Base-by-base conservation (phyloP, 2,113 vertebrate genomes). In the Macrotis lagotis region DNA sequence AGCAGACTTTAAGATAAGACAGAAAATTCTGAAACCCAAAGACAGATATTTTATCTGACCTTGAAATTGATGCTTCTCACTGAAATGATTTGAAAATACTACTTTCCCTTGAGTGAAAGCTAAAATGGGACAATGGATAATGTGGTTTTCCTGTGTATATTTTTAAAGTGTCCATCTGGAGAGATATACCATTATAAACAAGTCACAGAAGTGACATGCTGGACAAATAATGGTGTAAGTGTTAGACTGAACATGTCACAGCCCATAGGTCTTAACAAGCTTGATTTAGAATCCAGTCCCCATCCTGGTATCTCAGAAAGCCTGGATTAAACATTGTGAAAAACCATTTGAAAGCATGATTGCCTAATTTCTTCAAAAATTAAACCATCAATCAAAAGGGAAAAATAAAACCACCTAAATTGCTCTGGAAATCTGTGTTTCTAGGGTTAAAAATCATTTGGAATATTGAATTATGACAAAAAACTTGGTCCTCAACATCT, bases 131-230 rank as follows among this genome's bases (percentile, higher is more conserved):
- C 93, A 95, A 95, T 3, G 94, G 88, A 53, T 25, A 10, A 19
- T 91, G 74, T 94, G 92, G 25, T 91, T 97, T 97, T 98, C 91
- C 95, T 95, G 91, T 91, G 92, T 89, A 8, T 95, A 93, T 59
- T 96, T 97, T 98, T 93, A 52, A 89, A 47, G 3, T 14, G 5
- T 26, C 3, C 52, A 26, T 96, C 91, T 93, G 93, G 49, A 92
- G 89, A 51, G 96, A 92, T 53, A 28, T 1, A 89, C 44, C 90
- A 26, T 94, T 59, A 50, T 50, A 44, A 90, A 44, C n/a, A 88
- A 93, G 88, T 26, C 9, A 0, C 0, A 12, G 16, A 16, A 49
- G 2, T 1, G 52, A 83, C 0, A 0, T 0, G 24, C 48, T 90
- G 51, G 47, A 44, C 25, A 26, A 48, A 49, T 3, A 16, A 31